Evolutionary conservation across 2,888 invertebrate genomes (phyloP), one percentile per base, ranked within the genome.

Genomic region (Listrodromus nycthemerus): DNA sequence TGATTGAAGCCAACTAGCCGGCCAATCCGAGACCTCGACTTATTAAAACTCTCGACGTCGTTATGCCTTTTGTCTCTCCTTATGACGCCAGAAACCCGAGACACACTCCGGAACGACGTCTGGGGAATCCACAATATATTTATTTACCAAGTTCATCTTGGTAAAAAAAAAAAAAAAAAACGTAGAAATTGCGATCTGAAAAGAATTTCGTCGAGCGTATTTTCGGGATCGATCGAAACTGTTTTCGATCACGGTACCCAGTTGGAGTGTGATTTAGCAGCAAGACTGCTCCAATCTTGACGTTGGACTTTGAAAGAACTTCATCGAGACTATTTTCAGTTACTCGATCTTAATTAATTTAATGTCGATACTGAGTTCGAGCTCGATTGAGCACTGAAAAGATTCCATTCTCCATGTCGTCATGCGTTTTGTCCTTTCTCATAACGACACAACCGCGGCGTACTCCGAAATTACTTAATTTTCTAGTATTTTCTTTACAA

Each of bases 1-100:
- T 92, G 90, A 92, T 92, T 92, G 92, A 89, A 91, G 91, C 91
- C 91, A 93, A 92, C 91, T 92, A 84, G 88, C 86, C 89, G 88
- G 84, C 92, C 92, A 93, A 92, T 92, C 92, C 90, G 85, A 88
- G 87, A 87, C 85, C 87, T 88, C 85, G 81, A 83, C 91, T 91
- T 91, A 92, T 92, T 92, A 92, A 92, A 92, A 91, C 88, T 91
- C 89, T 87, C 89, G 87, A 89, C 88, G 91, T 91, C 90, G 91
- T 92, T 92, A 91, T 91, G 90, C 87, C 91, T 91, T 92, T 91
- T 90, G 90, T 92, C 91, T 90, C 89, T 91, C 89, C 88, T 90
- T 90, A 89, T 90, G 90, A 89, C 89, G 78, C 81, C 81, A 79
- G 70, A 24, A 21, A 77, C 55, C 70, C 61, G 82, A 63, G 58